Percentiles rank a stretch among this genome's conserved stretches.
Evolutionary conservation across 2,797 vertebrate genomes (phyloP).

Genomic region (Sebastiscus tertius): DNA sequence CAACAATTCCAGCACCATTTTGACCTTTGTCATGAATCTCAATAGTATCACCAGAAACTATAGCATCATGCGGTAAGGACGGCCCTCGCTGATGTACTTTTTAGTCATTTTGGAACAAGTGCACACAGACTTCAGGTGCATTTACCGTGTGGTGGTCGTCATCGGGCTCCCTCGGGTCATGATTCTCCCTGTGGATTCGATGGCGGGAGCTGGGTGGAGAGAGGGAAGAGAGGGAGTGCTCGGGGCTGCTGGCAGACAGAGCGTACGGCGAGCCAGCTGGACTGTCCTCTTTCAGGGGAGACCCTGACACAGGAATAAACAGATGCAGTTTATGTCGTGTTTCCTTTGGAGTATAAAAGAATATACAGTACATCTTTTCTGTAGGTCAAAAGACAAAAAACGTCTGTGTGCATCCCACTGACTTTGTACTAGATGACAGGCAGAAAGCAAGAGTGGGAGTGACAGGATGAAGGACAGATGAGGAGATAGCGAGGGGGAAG

Average conservation of each 20-base stretch:
- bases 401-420: not conserved
- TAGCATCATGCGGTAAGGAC: not conserved
- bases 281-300: conserved; percentile 80
- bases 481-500: conserved; percentile 11
- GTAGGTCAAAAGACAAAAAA: not conserved
- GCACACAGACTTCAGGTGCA: not conserved
- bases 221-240: conserved; percentile 79
- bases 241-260: conserved; percentile 80
- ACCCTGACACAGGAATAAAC: conserved; percentile 61
- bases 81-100: not conserved
- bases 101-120: not conserved
- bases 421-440: conserved; percentile 28
- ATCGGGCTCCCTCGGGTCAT: conserved; percentile 74
- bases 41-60: not conserved
- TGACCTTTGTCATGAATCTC: not conserved
- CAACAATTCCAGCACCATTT: not conserved
- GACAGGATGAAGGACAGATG: conserved; percentile 62
- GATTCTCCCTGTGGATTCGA: conserved; percentile 75
- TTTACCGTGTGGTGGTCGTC: conserved; percentile 77
- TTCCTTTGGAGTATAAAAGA: not conserved
- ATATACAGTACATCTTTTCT: not conserved
- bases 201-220: conserved; percentile 77
- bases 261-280: conserved; percentile 75
- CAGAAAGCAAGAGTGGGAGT: conserved; percentile 45
- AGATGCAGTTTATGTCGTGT: not conserved